Evolutionary conservation across 2,113 vertebrate genomes (phyloP).

Genomic region (Craseonycteris thonglongyai): DNA sequence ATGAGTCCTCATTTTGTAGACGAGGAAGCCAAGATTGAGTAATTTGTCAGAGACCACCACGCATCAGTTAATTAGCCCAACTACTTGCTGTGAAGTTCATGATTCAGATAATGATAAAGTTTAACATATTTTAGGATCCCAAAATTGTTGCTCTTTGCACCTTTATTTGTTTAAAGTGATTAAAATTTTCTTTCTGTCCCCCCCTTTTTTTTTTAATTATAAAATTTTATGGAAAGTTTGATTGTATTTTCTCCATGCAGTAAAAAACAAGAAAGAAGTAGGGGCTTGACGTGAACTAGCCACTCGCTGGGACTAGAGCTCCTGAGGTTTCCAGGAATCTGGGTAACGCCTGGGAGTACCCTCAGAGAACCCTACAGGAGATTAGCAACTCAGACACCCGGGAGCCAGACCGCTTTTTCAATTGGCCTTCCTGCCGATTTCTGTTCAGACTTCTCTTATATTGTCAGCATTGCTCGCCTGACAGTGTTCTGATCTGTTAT

Average conservation of each 20-base stretch:
- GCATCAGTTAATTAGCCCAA: background rate
- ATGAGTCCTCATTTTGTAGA: background rate
- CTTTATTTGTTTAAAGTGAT: background rate
- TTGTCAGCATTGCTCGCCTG: background rate
- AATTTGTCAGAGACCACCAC: background rate
- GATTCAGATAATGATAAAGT: background rate
- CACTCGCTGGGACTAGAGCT: too few species aligned
- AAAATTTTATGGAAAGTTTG: background rate
- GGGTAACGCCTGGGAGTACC: fast-evolving
- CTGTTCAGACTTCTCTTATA: background rate
- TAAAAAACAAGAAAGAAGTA: background rate
- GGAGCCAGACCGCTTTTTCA: background rate
- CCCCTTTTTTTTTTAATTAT: background rate
- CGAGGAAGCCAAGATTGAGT: background rate
- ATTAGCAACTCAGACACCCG: background rate
- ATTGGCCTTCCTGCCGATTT: background rate
- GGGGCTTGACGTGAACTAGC: background rate
- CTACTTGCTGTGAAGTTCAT: background rate
- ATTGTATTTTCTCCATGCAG: background rate
- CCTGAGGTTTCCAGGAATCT: background rate
- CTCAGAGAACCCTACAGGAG: background rate
- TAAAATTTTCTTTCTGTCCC: background rate
- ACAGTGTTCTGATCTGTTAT: background rate
- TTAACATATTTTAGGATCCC: background rate
- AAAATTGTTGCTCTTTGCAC: background rate